phyloP scores from a whole-genome alignment of 2,113 vertebrate species.

The Grallaria varia region DNA sequence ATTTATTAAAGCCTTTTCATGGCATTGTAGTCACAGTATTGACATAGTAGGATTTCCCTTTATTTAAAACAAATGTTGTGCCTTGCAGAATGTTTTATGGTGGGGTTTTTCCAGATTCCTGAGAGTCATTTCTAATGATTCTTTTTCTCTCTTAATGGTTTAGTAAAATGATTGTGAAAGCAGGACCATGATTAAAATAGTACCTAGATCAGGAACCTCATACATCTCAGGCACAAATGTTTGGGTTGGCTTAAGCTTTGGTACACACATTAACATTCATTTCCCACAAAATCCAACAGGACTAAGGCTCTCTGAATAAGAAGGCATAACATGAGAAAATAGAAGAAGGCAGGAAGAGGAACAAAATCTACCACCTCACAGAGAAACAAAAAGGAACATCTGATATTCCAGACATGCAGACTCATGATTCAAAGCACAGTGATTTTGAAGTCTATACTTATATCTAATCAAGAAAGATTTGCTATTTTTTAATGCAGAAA shows the following conservation, averaged over 20 bases:
- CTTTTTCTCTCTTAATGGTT: not conserved
- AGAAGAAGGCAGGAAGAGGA: not conserved
- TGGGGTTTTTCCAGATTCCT: fast-evolving
- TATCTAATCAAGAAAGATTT: not conserved
- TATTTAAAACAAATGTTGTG: constrained; percentile 39
- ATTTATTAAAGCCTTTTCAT: not conserved
- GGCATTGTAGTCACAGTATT: constrained; percentile 34
- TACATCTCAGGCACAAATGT: not conserved
- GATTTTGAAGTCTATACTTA: not conserved
- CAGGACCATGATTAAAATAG: not conserved
- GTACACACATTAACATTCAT: not conserved
- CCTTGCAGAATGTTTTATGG: not conserved
- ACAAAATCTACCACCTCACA: fast-evolving
- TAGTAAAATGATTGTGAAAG: not conserved
- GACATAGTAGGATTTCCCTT: constrained; percentile 32
- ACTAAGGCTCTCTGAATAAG: not conserved
- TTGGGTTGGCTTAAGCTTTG: not conserved
- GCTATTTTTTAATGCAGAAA: not conserved
- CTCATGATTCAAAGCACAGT: not conserved
- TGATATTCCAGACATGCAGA: not conserved
- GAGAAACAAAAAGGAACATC: not conserved
- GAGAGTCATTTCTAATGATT: not conserved
- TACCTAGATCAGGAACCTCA: not conserved
- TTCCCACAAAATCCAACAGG: not conserved
- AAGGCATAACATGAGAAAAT: not conserved